These are phyloP conservation scores for Diadophis punctatus DNA, from an alignment of 2,113 vertebrate genomes.

Conservation along the genomic window DNA sequence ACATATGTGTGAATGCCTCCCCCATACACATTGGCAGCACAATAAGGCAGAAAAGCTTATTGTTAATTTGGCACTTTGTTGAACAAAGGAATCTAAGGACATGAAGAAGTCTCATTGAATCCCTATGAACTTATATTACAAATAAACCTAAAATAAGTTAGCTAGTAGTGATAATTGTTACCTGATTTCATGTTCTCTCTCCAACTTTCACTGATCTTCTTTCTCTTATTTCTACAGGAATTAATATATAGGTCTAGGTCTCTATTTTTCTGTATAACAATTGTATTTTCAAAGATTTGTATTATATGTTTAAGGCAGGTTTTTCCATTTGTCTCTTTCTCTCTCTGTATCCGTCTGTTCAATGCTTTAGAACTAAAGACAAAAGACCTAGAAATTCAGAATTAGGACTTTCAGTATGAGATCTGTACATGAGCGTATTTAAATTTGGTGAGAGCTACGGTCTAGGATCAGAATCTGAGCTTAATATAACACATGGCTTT, in stretches of 20 bases:
- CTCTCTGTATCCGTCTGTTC: not conserved
- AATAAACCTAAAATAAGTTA: not conserved
- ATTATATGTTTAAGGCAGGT: not conserved
- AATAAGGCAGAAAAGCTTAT: not conserved
- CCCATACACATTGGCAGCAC: not conserved
- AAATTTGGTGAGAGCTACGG: not conserved
- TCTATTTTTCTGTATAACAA: not conserved
- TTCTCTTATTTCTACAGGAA: not conserved
- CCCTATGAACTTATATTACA: not conserved
- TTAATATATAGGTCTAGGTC: not conserved
- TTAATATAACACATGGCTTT: not conserved
- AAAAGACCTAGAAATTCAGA: not conserved
- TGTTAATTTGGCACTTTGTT: not conserved
- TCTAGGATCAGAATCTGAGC: not conserved
- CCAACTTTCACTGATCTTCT: not conserved
- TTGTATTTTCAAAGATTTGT: not conserved
- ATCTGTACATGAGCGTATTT: not conserved
- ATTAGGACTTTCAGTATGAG: not conserved
- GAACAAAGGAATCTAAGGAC: not conserved
- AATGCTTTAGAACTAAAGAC: not conserved
- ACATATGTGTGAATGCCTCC: not conserved
- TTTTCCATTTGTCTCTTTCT: not conserved
- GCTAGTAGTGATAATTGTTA: not conserved
- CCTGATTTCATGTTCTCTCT: not conserved
- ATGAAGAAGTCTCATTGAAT: not conserved